Evolutionary conservation across 2,888 invertebrate species (phyloP), one percentile per base, ranked within the genome.

Genomic region (Synanthedon myopaeformis): DNA sequence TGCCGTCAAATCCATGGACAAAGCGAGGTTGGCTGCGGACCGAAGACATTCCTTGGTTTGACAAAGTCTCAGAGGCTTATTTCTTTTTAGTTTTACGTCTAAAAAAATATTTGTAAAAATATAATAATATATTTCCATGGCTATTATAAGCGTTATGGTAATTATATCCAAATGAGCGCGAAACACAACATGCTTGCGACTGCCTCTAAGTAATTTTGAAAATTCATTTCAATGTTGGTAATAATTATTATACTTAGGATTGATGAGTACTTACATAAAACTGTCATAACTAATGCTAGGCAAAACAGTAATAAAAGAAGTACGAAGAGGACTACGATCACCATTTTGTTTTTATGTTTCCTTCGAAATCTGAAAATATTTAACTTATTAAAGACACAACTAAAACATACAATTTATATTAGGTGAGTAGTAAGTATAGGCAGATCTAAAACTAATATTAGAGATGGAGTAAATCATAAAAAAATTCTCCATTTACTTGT

Each of bases 11-110:
- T 95, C 92, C 91, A 95, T 93, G 11, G 94, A 91, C 50, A 92
- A 88, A 14, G 92, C 90, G 42, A 95, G 85, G 76, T 92, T 93
- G 17, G 93, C 91, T 8, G 95, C 93, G 58, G 91, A 89, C 35
- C 92, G 89, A 42, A 94, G 79, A 64, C 94, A 94, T 70, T 93
- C 91, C 55, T 89, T 90, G 28, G 88, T 90, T 53, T 89, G 90
- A 65, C 94, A 94, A 41, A 90, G 64, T 41, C 64, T 59, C 1
- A 66, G 49, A 1, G 77, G 72, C 51, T 74, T 79, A 42, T 74
- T 72, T 12, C 74, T 64, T 61, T 72, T 74, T 62, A 76, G 72
- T 64, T 72, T 69, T n/a, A 74, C 68, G 58, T 80, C 83, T 80
- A 55, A 19, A 61, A 61, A 2, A 35, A 35, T 35, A 8, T 35